phyloP scores from a whole-genome alignment of 2,113 vertebrate genomes.

The Elaphurus davidianus region DNA sequence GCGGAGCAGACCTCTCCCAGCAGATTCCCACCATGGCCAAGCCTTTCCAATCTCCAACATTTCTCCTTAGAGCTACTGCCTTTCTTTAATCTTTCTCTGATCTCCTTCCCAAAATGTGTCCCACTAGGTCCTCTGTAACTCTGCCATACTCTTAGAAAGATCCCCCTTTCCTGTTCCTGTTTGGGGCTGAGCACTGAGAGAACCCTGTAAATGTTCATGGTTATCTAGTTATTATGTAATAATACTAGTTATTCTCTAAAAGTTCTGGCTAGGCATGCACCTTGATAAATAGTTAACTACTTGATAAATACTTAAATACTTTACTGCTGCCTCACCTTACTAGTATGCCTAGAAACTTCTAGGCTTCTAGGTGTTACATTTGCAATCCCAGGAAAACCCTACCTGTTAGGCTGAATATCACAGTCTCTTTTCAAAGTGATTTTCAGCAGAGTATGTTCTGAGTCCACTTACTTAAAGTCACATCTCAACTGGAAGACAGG shows the following conservation, averaged over 20 bases:
- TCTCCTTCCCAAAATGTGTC: not conserved
- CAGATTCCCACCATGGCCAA: not conserved
- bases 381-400: not conserved
- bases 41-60: not conserved
- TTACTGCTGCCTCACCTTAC: not conserved
- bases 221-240: not conserved
- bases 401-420: not conserved
- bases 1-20: not conserved
- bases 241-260: not conserved
- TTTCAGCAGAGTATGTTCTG: constrained; percentile 10
- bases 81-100: not conserved
- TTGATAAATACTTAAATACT: not conserved
- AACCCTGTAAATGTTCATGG: not conserved
- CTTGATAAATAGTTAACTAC: not conserved
- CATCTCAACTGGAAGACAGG: not conserved
- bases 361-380: not conserved
- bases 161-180: not conserved
- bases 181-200: not conserved
- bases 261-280: not conserved
- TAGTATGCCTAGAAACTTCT: not conserved
- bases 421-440: not conserved
- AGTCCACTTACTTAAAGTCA: not conserved
- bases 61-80: constrained; percentile 3
- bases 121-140: not conserved
- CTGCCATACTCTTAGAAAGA: not conserved